These are phyloP conservation scores for Bhutanitis thaidina DNA, from an alignment of 2,888 invertebrate species.

Conservation along the genomic window DNA sequence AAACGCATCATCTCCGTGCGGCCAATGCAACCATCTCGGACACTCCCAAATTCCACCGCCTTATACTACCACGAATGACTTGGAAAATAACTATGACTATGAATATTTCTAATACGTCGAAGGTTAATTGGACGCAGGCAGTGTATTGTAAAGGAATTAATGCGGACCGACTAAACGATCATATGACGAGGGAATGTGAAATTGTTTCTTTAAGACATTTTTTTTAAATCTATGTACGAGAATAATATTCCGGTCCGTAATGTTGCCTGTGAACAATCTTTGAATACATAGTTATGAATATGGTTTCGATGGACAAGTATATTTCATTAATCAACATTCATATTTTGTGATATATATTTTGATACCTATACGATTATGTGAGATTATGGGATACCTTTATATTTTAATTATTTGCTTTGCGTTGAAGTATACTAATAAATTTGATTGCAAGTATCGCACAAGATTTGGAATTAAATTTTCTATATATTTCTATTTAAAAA, in stretches of 20 bases:
- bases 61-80: constrained; percentile 47
- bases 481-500: no score
- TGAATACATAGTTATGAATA: neutral
- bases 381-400: no score
- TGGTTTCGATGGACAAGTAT: neutral
- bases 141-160: constrained; percentile 68
- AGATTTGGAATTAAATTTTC: no score
- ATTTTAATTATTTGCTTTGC: no score
- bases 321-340: no score
- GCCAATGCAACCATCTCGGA: constrained; percentile 22
- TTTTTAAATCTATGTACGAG: constrained; percentile 7
- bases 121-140: constrained; percentile 75
- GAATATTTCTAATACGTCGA: constrained; percentile 66
- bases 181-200: constrained; percentile 31
- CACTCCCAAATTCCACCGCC: constrained; percentile 31
- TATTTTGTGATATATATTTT: no score
- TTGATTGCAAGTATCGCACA: no score
- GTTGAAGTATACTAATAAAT: no score
- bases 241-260: constrained; percentile 11
- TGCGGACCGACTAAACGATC: constrained; percentile 45
- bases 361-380: no score
- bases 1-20: constrained; percentile 23
- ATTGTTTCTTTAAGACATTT: constrained; percentile 29
- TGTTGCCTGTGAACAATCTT: neutral
- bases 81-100: constrained; percentile 60